These are phyloP conservation scores for Pogonognathellus flavescens DNA, from an alignment of 1,140 invertebrate species.

Conservation along the genomic window DNA sequence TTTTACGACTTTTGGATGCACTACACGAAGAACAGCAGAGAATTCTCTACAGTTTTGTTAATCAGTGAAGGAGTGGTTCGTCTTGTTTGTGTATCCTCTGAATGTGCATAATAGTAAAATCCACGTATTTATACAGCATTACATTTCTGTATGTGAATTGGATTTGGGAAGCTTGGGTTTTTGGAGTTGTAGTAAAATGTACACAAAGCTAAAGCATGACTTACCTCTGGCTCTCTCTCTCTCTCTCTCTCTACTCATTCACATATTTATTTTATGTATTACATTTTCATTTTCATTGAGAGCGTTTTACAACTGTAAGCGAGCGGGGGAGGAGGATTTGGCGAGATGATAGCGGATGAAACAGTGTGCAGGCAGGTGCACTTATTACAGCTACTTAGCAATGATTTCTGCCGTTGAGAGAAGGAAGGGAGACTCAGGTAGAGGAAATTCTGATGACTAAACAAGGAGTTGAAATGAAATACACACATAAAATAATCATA, in stretches of 20 bases:
- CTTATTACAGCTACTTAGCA: neutral
- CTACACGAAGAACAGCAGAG: neutral
- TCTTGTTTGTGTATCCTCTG: neutral
- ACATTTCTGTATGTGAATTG: conserved; percentile 4
- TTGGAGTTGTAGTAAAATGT: conserved; percentile 40
- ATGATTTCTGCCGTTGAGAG: neutral
- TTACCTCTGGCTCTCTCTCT: neutral
- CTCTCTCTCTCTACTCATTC: neutral
- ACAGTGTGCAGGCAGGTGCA: neutral
- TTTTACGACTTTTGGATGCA: conserved; percentile 27
- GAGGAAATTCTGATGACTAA: conserved; percentile 6
- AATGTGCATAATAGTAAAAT: no score
- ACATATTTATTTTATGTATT: neutral
- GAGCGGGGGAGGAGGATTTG: conserved; percentile 34
- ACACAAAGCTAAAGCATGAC: neutral
- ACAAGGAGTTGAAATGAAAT: conserved; percentile 47
- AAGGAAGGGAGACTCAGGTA: neutral
- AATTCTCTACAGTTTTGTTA: neutral
- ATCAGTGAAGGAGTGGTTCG: neutral
- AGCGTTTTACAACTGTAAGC: conserved; percentile 7
- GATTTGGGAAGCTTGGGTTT: conserved; percentile 27
- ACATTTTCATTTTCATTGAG: neutral
- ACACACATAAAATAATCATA: neutral
- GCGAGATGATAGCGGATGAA: conserved; percentile 6
- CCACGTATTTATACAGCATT: no score